Conservation (phyloP, 2,797 vertebrate genomes). For the Pseudomugil tenellus region DNA sequence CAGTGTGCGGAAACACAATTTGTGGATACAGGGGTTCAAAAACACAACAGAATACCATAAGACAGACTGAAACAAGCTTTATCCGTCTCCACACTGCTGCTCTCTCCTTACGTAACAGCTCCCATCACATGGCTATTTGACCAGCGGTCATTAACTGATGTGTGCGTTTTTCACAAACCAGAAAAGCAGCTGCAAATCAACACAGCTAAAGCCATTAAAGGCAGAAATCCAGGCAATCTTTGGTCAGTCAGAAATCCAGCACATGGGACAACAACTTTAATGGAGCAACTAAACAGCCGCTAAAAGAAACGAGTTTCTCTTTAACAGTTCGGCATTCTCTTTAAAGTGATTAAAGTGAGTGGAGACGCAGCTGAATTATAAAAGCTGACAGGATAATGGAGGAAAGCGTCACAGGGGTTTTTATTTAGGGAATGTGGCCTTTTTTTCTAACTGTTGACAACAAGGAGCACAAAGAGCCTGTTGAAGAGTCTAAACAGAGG, state of each 20-base stretch:
- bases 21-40: slow-evolving; percentile 7
- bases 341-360: neutral
- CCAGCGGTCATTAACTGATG: slow-evolving; percentile 22
- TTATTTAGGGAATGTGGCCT: slow-evolving; percentile 39
- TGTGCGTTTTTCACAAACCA: neutral
- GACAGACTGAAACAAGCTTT: slow-evolving; percentile 8
- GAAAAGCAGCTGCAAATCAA: slow-evolving; percentile 20
- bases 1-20: neutral
- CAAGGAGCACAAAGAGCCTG: slow-evolving; percentile 59
- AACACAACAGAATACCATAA: slow-evolving; percentile 1
- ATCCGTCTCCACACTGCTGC: slow-evolving; percentile 32
- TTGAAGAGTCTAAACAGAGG: slow-evolving; percentile 61
- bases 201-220: slow-evolving; percentile 17
- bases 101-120: slow-evolving; percentile 35
- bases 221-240: neutral
- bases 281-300: neutral
- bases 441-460: slow-evolving; percentile 41
- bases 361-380: neutral
- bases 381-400: neutral
- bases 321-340: neutral
- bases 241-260: neutral
- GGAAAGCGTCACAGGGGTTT: slow-evolving; percentile 15
- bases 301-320: neutral
- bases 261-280: neutral
- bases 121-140: slow-evolving; percentile 46